Conservation (phyloP, 1,140 invertebrate genomes). For the Rhyzopertha dominica region DNA sequence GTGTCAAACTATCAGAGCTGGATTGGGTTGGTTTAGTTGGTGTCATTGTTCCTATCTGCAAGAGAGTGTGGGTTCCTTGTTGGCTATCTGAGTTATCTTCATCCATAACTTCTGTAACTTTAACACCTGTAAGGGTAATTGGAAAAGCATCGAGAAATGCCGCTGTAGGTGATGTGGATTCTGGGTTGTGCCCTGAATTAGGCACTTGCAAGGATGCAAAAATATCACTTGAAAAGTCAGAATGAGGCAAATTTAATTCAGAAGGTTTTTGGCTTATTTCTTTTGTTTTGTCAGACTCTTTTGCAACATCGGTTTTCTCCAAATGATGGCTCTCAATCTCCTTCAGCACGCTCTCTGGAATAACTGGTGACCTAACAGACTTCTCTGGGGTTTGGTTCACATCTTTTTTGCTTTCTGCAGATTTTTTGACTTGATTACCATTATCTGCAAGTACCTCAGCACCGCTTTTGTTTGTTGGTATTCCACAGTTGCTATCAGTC, state of each 20-base stretch:
- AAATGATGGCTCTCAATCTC: too few species aligned
- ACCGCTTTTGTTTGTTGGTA: too few species aligned
- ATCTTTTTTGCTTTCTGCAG: too few species aligned
- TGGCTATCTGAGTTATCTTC: slow-evolving; percentile 55
- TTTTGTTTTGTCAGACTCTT: slow-evolving; percentile 6
- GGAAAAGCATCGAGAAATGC: slow-evolving; percentile 73
- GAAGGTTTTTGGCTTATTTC: slow-evolving; percentile 15
- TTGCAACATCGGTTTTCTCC: slow-evolving; percentile 12
- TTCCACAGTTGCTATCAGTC: not conserved
- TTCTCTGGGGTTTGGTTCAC: too few species aligned
- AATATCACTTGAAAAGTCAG: slow-evolving; percentile 68
- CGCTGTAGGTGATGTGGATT: slow-evolving; percentile 69
- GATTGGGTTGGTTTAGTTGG: slow-evolving; percentile 46
- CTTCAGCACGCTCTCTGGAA: too few species aligned
- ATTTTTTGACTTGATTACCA: too few species aligned
- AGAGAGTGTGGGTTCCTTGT: slow-evolving; percentile 51
- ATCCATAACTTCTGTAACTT: slow-evolving; percentile 54
- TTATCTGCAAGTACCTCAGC: too few species aligned
- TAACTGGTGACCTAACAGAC: too few species aligned
- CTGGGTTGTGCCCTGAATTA: slow-evolving; percentile 56
- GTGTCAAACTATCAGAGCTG: slow-evolving; percentile 33
- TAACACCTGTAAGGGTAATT: slow-evolving; percentile 54
- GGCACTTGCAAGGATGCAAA: slow-evolving; percentile 63
- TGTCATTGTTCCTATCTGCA: slow-evolving; percentile 58
- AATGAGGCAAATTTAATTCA: slow-evolving; percentile 47